These are phyloP conservation scores for Mimachlamys varia DNA, from an alignment of 2,888 invertebrate genomes.

Conservation along the genomic window DNA sequence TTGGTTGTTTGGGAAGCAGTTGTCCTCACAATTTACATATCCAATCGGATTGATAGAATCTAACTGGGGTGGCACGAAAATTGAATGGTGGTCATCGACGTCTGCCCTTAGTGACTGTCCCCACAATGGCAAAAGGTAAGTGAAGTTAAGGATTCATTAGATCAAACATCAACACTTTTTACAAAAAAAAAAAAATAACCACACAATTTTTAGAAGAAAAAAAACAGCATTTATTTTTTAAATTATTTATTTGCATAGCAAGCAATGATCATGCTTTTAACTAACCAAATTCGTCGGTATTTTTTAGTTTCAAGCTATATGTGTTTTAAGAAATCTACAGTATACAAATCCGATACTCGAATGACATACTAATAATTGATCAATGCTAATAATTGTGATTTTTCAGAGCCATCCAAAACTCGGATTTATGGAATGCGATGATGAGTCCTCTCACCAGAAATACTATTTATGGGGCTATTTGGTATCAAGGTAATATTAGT, in stretches of 20 bases:
- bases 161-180: too few relatives aligned
- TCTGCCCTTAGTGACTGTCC: slow-evolving; percentile 63
- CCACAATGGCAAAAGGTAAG: not conserved
- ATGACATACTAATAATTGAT: too few relatives aligned
- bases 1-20: slow-evolving; percentile 75
- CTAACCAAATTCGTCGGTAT: too few relatives aligned
- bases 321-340: too few relatives aligned
- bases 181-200: too few relatives aligned
- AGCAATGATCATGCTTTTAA: too few relatives aligned
- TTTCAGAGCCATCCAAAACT: not conserved
- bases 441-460: slow-evolving; percentile 69
- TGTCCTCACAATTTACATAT: slow-evolving; percentile 68
- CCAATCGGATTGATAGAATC: slow-evolving; percentile 74
- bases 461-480: slow-evolving; percentile 72
- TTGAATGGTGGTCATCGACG: slow-evolving; percentile 76
- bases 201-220: too few relatives aligned
- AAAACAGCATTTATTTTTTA: too few relatives aligned
- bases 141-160: not conserved
- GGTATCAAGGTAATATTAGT: slow-evolving; percentile 76
- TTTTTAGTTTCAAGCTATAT: too few relatives aligned
- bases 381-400: too few relatives aligned
- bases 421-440: slow-evolving; percentile 74
- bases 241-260: too few relatives aligned
- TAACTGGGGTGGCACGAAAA: slow-evolving; percentile 70
- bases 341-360: too few relatives aligned